Percentiles rank a stretch among this genome's conserved stretches.
Conservation (phyloP, 2,888 invertebrate species). For the Hemicrepidius hirtus region DNA sequence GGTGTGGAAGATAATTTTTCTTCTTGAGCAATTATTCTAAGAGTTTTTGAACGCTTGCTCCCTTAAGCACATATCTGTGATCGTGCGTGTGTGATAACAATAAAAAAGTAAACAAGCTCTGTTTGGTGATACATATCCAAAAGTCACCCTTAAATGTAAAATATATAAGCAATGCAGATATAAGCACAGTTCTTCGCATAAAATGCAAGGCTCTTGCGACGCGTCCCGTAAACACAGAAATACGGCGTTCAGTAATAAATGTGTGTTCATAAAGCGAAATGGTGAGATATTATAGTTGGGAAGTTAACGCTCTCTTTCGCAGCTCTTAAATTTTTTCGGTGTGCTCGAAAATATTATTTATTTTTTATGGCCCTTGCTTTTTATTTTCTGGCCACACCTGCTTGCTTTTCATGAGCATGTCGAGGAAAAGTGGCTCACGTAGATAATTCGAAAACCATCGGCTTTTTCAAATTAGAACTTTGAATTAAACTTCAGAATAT, state of each 20-base stretch:
- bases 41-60: constrained; percentile 15
- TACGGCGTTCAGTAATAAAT: constrained; percentile 54
- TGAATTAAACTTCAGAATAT: constrained; percentile 17
- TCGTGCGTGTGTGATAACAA: constrained; percentile 39
- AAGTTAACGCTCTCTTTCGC: constrained; percentile 53
- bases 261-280: constrained; percentile 56
- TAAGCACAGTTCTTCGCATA: constrained; percentile 40
- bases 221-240: constrained; percentile 52
- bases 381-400: constrained; percentile 38
- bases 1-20: constrained; percentile 9
- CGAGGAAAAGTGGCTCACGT: constrained; percentile 13
- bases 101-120: constrained; percentile 41
- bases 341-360: constrained; percentile 49
- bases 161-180: constrained; percentile 50
- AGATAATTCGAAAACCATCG: constrained; percentile 27
- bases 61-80: constrained; percentile 14
- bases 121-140: constrained; percentile 39
- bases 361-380: constrained; percentile 39
- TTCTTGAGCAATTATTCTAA: constrained; percentile 7
- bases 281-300: constrained; percentile 52
- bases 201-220: constrained; percentile 48
- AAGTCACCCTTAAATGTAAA: constrained; percentile 42
- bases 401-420: constrained; percentile 34
- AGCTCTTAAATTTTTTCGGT: constrained; percentile 49
- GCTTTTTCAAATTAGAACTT: constrained; percentile 26